These are phyloP conservation scores for Zosterops borbonicus DNA, from an alignment of 2,113 vertebrate genomes.

Conservation along the genomic window DNA sequence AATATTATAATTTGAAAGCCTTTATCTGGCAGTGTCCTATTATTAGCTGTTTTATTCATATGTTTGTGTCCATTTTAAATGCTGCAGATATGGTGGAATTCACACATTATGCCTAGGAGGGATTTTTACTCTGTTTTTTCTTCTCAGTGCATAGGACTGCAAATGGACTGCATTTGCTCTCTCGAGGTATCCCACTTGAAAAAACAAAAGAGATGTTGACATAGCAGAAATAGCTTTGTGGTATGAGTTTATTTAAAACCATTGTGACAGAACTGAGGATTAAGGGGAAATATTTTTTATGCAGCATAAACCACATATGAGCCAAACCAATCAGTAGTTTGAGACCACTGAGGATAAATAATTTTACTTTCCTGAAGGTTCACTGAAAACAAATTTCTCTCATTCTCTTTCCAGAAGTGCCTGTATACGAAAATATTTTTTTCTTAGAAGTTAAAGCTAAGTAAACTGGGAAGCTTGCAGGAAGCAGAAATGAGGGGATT, in stretches of 20 bases:
- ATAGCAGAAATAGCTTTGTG: not conserved
- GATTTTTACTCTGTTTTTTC: not conserved
- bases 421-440: slow-evolving; percentile 40
- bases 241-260: slow-evolving; percentile 41
- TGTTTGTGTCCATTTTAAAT: not conserved
- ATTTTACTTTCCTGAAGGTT: slow-evolving; percentile 23
- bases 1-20: not conserved
- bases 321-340: slow-evolving; percentile 24
- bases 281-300: not conserved
- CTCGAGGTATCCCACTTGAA: not conserved
- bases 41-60: slow-evolving; percentile 18
- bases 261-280: slow-evolving; percentile 25
- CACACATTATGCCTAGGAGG: not conserved
- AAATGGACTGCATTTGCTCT: slow-evolving; percentile 2
- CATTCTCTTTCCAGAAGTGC: not conserved
- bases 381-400: not conserved
- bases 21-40: not conserved
- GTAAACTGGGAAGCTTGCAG: slow-evolving; percentile 54
- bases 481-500: slow-evolving; percentile 29
- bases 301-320: not conserved
- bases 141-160: not conserved
- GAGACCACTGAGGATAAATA: not conserved
- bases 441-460: slow-evolving; percentile 29
- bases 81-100: not conserved
- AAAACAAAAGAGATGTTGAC: slow-evolving; percentile 18